phyloP scores from a whole-genome alignment of 1,140 invertebrate species.

The Trachelipus rathkii region DNA sequence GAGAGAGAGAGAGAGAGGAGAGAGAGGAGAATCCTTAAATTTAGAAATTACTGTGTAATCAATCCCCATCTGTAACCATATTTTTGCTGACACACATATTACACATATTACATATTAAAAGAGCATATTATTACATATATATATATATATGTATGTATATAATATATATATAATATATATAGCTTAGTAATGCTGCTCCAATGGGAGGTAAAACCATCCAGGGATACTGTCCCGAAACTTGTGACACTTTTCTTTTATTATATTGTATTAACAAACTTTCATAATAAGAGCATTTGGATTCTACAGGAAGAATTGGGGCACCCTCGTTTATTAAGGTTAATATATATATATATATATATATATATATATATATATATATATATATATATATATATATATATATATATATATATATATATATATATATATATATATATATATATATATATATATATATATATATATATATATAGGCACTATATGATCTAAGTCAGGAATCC shows the following conservation, averaged over 20 bases:
- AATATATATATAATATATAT: no score
- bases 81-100: no score
- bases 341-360: background rate
- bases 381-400: slow-evolving; percentile 16
- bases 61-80: no score
- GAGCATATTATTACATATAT: no score
- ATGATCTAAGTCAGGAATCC: no score
- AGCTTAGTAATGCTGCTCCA: no score
- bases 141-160: no score
- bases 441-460: slow-evolving; percentile 16
- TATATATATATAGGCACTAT: background rate
- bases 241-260: slow-evolving; percentile 30
- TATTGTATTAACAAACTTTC: slow-evolving; percentile 24
- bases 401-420: slow-evolving; percentile 2
- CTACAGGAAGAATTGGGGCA: slow-evolving; percentile 34
- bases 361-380: slow-evolving; percentile 21
- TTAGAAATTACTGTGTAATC: no score
- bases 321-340: slow-evolving; percentile 31
- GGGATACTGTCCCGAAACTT: slow-evolving; percentile 27
- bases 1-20: no score
- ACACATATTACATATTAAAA: no score
- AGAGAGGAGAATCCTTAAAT: no score
- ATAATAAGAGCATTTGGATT: slow-evolving; percentile 27
- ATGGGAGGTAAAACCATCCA: slow-evolving; percentile 5
- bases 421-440: slow-evolving; percentile 20